Percentiles rank a stretch among this genome's conserved stretches.
Conservation (phyloP, 2,888 invertebrate species). For the Adelognathus sp. region DNA sequence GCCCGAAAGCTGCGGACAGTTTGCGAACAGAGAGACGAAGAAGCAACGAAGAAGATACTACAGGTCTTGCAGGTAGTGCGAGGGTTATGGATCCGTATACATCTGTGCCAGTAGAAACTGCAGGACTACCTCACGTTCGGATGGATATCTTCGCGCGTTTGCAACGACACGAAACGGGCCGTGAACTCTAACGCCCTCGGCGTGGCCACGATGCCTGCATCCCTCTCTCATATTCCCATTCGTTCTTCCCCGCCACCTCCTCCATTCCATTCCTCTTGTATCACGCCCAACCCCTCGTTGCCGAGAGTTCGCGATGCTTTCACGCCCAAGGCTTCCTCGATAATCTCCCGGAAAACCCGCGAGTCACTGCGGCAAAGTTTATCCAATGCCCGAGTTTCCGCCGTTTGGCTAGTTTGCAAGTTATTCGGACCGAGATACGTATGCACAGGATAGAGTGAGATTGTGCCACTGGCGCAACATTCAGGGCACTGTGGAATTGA, state of each 20-base stretch:
- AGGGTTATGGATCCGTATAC: no score
- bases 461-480: neutral
- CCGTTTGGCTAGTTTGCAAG: slow-evolving; percentile 42
- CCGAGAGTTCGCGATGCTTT: no score
- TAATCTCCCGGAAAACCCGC: slow-evolving; percentile 39
- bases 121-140: slow-evolving; percentile 25
- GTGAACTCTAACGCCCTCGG: slow-evolving; percentile 63
- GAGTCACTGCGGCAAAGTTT: slow-evolving; percentile 33
- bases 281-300: slow-evolving; percentile 26
- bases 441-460: neutral
- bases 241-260: neutral
- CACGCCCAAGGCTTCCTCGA: slow-evolving; percentile 45
- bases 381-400: slow-evolving; percentile 38
- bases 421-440: neutral
- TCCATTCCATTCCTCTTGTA: slow-evolving; percentile 35
- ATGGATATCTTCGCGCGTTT: slow-evolving; percentile 58
- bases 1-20: neutral
- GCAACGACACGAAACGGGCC: slow-evolving; percentile 63
- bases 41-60: neutral
- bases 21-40: neutral
- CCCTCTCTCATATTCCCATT: slow-evolving; percentile 5
- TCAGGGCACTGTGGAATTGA: neutral
- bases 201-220: slow-evolving; percentile 16
- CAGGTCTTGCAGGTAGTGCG: no score
- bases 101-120: slow-evolving; percentile 33